These are phyloP conservation scores for Leucophenga varia DNA, from an alignment of 1,140 invertebrate genomes.

Conservation along the genomic window DNA sequence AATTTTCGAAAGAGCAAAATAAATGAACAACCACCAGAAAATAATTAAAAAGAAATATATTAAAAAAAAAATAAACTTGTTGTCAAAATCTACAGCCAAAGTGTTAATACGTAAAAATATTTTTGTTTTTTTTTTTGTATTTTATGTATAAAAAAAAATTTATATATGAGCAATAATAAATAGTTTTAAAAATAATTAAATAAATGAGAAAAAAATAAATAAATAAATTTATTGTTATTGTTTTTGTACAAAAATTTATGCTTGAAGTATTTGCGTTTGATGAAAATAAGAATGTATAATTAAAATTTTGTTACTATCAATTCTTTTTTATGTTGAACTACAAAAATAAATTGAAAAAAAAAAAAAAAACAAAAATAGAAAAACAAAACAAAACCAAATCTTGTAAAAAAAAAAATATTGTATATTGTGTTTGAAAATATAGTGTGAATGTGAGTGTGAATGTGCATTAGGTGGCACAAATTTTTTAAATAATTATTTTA, in stretches of 20 bases:
- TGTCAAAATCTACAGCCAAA: constrained; percentile 55
- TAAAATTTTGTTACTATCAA: neutral
- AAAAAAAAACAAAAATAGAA: neutral
- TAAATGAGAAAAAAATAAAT: constrained; percentile 34
- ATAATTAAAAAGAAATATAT: constrained; percentile 27
- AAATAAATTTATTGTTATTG: constrained; percentile 31
- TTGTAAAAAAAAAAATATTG: too few relatives aligned
- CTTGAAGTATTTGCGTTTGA: too few relatives aligned
- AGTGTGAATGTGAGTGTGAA: too few relatives aligned
- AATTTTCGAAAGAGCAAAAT: constrained; percentile 24
- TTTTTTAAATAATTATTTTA: too few relatives aligned
- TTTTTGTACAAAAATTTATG: constrained; percentile 10
- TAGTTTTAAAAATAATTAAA: constrained; percentile 40
- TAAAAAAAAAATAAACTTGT: constrained; percentile 33
- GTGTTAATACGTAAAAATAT: constrained; percentile 40
- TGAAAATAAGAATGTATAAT: neutral
- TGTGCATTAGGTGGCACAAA: too few relatives aligned
- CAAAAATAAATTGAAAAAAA: neutral
- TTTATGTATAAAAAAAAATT: constrained; percentile 23
- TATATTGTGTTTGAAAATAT: too few relatives aligned
- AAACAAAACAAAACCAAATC: neutral
- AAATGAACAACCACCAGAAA: constrained; percentile 45
- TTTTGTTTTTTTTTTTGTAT: too few relatives aligned
- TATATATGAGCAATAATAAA: constrained; percentile 19
- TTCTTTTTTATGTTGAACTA: neutral